A percentile compares a stretch with the other conserved stretches of the same genome.
Evolutionary conservation across 2,888 invertebrate species (phyloP).

Genomic region (Aphodius sticticus): DNA sequence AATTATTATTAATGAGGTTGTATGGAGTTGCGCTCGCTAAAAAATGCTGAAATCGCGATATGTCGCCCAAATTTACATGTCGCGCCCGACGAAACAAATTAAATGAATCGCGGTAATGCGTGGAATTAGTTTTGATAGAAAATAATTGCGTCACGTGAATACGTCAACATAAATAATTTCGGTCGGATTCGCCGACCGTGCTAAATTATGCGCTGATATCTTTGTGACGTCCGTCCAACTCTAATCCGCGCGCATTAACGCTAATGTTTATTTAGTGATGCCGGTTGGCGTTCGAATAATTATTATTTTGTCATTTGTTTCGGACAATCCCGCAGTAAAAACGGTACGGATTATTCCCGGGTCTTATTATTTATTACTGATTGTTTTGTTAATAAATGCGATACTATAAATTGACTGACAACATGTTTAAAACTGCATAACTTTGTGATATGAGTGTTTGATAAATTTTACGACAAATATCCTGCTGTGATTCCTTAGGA

Average conservation of each 20-base stretch:
- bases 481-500: too few relatives aligned
- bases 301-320: background rate
- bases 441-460: too few relatives aligned
- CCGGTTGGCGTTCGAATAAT: background rate
- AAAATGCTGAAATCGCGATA: conserved; percentile 11
- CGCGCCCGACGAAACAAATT: conserved; percentile 9
- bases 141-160: background rate
- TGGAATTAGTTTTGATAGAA: conserved; percentile 23
- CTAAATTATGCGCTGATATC: background rate
- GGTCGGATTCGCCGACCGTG: background rate
- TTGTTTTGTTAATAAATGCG: background rate
- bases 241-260: background rate
- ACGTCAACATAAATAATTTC: conserved; percentile 11
- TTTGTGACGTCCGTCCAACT: background rate
- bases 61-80: conserved; percentile 7
- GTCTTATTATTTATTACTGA: background rate
- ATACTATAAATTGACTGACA: too few relatives aligned
- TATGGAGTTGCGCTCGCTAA: background rate
- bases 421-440: too few relatives aligned
- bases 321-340: background rate
- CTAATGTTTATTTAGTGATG: background rate
- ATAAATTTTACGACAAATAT: too few relatives aligned
- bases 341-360: background rate
- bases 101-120: conserved; percentile 20
- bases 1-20: too few relatives aligned